Evolutionary conservation across 2,888 invertebrate genomes (phyloP), one percentile per base, ranked within the genome.

Genomic region (Rotaria socialis): DNA sequence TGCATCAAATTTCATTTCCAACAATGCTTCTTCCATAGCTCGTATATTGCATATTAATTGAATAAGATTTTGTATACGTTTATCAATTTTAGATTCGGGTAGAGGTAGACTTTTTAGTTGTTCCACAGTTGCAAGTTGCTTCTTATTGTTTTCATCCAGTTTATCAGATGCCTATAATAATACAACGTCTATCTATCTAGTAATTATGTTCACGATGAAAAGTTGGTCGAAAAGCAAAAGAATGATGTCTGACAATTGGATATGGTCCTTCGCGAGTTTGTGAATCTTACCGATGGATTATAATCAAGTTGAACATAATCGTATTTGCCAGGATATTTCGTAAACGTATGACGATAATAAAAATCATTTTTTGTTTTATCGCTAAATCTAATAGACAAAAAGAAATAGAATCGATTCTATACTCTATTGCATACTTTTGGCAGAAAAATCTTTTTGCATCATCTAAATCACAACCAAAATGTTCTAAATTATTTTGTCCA

Each of bases 291-390:
- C 22, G 50, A 89, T 84, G 88, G 88, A 52, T 89, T 89, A 88
- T 92, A 92, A 88, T 92, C 92, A 89, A 92, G 90, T 85, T 90
- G 88, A 8, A 92, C 88, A 58, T 92, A 87, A 88, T 92, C 92
- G 89, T 92, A 92, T 88, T 92, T 92, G 24, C 92, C 92, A 41
- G 89, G 87, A 74, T 90, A 89, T 88, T 92, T 92, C 74, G 88
- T 88, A 89, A 93, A 92, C 10, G 88, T 87, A 0, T 89, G 88
- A 84, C 91, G 88, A 10, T 89, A 88, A 24, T 88, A 88, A 91
- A 92, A 93, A 41, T 91, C 89, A 89, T 92, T 92, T 85, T 89
- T 89, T 14, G 92, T 93, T 88, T 92, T 92, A 87, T 92, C 92
- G 75, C 88, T 84, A 89, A 93, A 93, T 87, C 92, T 92, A 50